These are phyloP conservation scores for Nothocercus nigrocapillus DNA, from an alignment of 2,113 vertebrate genomes.

Conservation along the genomic window DNA sequence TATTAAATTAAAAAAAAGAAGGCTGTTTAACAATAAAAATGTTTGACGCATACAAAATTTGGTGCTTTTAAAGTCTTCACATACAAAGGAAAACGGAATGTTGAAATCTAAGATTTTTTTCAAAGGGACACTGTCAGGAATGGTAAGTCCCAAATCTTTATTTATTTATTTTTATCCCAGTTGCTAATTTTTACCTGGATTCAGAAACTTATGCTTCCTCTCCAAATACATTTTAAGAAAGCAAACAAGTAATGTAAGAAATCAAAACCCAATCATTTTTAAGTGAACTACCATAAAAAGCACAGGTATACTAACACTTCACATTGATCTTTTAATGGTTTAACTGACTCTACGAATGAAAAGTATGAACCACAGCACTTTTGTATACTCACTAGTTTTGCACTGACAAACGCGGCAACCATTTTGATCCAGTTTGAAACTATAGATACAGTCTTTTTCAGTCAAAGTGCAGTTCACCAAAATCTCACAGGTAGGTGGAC, in stretches of 20 bases:
- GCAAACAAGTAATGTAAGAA: neutral
- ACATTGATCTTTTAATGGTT: neutral
- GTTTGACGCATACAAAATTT: neutral
- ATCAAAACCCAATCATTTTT: neutral
- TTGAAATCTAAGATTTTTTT: neutral
- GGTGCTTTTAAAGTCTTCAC: neutral
- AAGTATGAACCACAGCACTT: neutral
- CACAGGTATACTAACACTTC: neutral
- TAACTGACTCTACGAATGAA: neutral
- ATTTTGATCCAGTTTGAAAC: slow-evolving; percentile 82
- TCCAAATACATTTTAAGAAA: neutral
- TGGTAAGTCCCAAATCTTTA: neutral
- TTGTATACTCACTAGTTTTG: slow-evolving; percentile 85
- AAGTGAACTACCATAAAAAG: neutral
- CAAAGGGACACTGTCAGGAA: neutral
- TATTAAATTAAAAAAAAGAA: neutral
- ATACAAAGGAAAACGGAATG: neutral
- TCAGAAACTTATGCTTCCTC: neutral
- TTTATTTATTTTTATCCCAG: neutral
- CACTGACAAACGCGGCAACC: slow-evolving; percentile 88
- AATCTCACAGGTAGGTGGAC: slow-evolving; percentile 82
- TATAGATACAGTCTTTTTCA: slow-evolving; percentile 84
- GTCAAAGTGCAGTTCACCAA: slow-evolving; percentile 85
- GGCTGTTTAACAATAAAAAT: neutral
- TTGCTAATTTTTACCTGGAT: neutral